A percentile compares a stretch with the other conserved stretches of the same genome.
phyloP scores from a whole-genome alignment of 1,140 invertebrate genomes.

The Bradynema listronoti region DNA sequence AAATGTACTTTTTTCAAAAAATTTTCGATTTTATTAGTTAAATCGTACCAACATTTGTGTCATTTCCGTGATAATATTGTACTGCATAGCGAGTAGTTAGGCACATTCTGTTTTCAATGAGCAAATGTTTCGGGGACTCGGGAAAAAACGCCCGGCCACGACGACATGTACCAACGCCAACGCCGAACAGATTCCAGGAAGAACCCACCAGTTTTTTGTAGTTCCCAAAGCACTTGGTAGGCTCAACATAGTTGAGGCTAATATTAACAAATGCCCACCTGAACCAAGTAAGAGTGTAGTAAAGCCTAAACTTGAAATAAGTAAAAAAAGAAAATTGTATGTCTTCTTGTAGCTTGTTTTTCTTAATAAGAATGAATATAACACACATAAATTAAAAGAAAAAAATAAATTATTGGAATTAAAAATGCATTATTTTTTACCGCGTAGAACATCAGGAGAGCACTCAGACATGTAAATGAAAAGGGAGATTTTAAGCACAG shows the following conservation, averaged over 20 bases:
- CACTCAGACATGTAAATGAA: slow-evolving; percentile 46
- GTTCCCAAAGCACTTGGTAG: slow-evolving; percentile 38
- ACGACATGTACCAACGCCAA: slow-evolving; percentile 29
- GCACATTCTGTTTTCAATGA: too few relatives aligned
- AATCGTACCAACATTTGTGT: too few relatives aligned
- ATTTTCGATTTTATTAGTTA: too few relatives aligned
- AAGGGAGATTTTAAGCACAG: slow-evolving; percentile 36
- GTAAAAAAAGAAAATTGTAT: too few relatives aligned
- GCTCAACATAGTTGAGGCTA: slow-evolving; percentile 33
- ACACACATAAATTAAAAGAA: too few relatives aligned
- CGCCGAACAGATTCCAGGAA: slow-evolving; percentile 30
- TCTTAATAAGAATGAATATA: too few relatives aligned
- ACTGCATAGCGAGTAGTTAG: too few relatives aligned
- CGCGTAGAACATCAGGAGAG: slow-evolving; percentile 31
- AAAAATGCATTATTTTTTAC: slow-evolving; percentile 9
- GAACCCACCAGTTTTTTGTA: slow-evolving; percentile 27
- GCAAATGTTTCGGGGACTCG: slow-evolving; percentile 45
- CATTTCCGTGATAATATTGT: too few relatives aligned
- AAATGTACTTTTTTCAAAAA: too few relatives aligned
- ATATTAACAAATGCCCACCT: slow-evolving; percentile 26
- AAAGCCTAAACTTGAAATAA: slow-evolving; percentile 28
- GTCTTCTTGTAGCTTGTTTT: too few relatives aligned
- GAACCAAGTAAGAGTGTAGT: slow-evolving; percentile 33
- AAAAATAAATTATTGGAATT: too few relatives aligned
- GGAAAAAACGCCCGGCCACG: slow-evolving; percentile 31